phyloP scores from a whole-genome alignment of 2,113 vertebrate species.

The Anguilla japonica region DNA sequence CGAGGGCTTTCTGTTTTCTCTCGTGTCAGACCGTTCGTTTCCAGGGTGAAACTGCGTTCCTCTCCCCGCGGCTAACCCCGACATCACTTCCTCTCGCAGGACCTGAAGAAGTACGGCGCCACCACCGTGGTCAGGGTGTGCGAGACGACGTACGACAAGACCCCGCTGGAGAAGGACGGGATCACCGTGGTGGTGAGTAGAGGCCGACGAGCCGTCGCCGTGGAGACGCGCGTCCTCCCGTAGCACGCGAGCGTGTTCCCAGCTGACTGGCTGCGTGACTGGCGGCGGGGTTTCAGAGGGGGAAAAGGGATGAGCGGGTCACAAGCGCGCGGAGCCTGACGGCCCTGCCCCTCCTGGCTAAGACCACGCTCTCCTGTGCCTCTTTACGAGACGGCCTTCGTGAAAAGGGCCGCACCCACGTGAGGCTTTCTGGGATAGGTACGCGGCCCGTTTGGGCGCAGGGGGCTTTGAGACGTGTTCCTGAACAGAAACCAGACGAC shows the following conservation, averaged over 20 bases:
- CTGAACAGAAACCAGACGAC: background rate
- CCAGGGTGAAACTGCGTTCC: background rate
- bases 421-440: background rate
- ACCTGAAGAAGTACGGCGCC: constrained; percentile 89
- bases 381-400: background rate
- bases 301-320: background rate
- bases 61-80: background rate
- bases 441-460: background rate
- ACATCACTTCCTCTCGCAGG: constrained; percentile 62
- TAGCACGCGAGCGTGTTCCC: too few relatives aligned
- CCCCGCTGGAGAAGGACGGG: constrained; percentile 89
- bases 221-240: too few relatives aligned
- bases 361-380: background rate
- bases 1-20: background rate
- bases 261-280: background rate
- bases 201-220: background rate
- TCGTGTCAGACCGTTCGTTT: background rate
- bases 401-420: background rate
- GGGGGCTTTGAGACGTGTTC: background rate
- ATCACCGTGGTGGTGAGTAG: constrained; percentile 90
- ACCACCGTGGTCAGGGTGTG: constrained; percentile 95
- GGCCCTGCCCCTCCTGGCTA: background rate
- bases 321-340: background rate
- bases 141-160: constrained; percentile 94
- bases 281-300: background rate